Conservation (phyloP, 2,797 vertebrate genomes). For the Acridotheres tristis region DNA sequence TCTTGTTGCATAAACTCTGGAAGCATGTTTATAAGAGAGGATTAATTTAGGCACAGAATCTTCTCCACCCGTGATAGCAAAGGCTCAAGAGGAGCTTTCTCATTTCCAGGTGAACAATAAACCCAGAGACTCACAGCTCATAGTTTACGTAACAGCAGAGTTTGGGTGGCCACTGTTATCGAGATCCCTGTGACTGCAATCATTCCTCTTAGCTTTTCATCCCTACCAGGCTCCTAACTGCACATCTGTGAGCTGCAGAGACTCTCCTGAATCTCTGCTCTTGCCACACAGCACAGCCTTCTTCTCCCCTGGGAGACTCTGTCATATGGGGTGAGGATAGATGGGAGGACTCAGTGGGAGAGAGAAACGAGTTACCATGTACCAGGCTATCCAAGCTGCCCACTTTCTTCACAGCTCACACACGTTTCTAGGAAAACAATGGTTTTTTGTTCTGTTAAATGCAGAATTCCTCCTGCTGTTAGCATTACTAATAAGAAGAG, state of each 20-base stretch:
- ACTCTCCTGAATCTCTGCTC: not conserved
- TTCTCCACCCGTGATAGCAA: not conserved
- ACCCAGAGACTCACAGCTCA: not conserved
- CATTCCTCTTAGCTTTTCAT: not conserved
- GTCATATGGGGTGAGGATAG: not conserved
- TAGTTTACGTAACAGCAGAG: not conserved
- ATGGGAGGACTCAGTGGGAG: not conserved
- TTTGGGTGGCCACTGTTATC: not conserved
- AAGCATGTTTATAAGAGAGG: conserved; percentile 60
- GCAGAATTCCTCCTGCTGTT: not conserved
- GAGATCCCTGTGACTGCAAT: not conserved
- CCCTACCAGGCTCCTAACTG: not conserved
- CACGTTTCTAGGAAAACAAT: not conserved
- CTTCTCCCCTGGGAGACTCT: not conserved
- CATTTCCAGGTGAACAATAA: conserved; percentile 48
- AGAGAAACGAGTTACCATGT: not conserved
- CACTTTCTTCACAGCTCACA: not conserved
- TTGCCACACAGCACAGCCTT: not conserved
- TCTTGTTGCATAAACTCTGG: conserved; percentile 66
- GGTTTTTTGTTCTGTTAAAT: not conserved
- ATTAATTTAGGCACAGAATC: conserved; percentile 54
- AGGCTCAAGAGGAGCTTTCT: conserved; percentile 23
- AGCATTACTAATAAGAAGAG: not conserved
- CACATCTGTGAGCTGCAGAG: not conserved
- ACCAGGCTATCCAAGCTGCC: not conserved